Conservation (phyloP, 2,888 invertebrate genomes). For the Ophraella communa region DNA sequence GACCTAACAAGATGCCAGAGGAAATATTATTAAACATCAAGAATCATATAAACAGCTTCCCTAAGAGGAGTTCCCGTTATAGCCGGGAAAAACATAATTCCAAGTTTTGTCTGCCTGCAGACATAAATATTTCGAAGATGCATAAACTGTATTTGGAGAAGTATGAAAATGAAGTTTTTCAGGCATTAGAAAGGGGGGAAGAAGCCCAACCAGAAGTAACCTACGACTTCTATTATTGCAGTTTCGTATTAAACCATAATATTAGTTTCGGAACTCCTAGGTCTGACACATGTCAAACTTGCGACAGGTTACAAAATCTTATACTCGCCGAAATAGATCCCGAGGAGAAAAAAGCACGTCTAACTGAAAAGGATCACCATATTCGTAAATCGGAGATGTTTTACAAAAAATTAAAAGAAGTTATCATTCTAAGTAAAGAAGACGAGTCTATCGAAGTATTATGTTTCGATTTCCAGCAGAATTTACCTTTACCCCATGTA, state of each 20-base stretch:
- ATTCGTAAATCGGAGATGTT: constrained; percentile 36
- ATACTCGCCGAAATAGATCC: constrained; percentile 21
- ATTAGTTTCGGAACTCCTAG: constrained; percentile 29
- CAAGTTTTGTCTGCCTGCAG: constrained; percentile 1
- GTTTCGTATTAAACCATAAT: constrained; percentile 27
- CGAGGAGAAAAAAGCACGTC: constrained; percentile 27
- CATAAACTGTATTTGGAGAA: constrained; percentile 7
- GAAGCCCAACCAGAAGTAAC: not conserved
- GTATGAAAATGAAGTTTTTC: constrained; percentile 5
- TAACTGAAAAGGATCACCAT: constrained; percentile 31
- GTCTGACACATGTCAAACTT: constrained; percentile 34
- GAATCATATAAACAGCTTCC: not conserved
- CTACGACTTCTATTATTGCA: constrained; percentile 20
- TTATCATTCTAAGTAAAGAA: constrained; percentile 28
- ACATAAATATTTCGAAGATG: constrained; percentile 14
- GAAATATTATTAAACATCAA: not conserved
- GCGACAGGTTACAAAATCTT: constrained; percentile 31
- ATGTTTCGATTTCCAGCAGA: constrained; percentile 41
- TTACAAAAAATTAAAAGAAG: constrained; percentile 35
- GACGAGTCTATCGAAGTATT: constrained; percentile 35
- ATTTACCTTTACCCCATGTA: constrained; percentile 36
- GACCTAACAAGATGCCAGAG: constrained; percentile 9
- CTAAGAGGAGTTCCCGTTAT: constrained; percentile 5
- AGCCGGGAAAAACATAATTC: constrained; percentile 4
- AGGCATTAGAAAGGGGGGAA: not conserved